Evolutionary conservation across 2,113 vertebrate species (phyloP).

Genomic region (Ardeotis arabs): DNA sequence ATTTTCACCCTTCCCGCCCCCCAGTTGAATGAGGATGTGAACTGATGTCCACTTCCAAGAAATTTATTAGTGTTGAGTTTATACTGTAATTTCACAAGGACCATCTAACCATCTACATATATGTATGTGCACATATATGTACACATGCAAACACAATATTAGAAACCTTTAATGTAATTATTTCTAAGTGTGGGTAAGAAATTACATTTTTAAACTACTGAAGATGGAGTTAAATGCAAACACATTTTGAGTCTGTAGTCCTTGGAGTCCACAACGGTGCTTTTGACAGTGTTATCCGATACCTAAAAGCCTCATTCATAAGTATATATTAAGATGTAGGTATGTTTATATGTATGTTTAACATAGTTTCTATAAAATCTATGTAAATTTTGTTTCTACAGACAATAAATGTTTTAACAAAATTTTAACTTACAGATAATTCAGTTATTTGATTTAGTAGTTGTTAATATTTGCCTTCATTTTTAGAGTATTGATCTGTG

Average conservation of each 20-base stretch:
- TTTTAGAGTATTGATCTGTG: neutral
- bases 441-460: neutral
- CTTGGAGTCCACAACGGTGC: neutral
- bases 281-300: constrained; percentile 21
- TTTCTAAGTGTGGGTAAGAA: constrained; percentile 13
- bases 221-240: constrained; percentile 34
- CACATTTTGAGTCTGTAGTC: constrained; percentile 23
- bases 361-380: constrained; percentile 65
- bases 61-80: constrained; percentile 22
- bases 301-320: constrained; percentile 19
- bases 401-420: constrained; percentile 65
- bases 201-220: constrained; percentile 43
- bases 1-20: neutral
- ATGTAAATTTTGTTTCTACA: constrained; percentile 64
- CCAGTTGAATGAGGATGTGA: neutral
- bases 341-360: constrained; percentile 69
- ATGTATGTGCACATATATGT: neutral
- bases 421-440: constrained; percentile 14
- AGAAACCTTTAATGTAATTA: constrained; percentile 20
- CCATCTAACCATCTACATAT: neutral
- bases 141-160: neutral
- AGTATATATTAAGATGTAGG: constrained; percentile 41
- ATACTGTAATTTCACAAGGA: constrained; percentile 21
- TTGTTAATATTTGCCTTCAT: neutral
- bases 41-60: neutral